These are phyloP conservation scores for Lordiphosa stackelbergi DNA, from an alignment of 1,140 invertebrate species.

Conservation along the genomic window DNA sequence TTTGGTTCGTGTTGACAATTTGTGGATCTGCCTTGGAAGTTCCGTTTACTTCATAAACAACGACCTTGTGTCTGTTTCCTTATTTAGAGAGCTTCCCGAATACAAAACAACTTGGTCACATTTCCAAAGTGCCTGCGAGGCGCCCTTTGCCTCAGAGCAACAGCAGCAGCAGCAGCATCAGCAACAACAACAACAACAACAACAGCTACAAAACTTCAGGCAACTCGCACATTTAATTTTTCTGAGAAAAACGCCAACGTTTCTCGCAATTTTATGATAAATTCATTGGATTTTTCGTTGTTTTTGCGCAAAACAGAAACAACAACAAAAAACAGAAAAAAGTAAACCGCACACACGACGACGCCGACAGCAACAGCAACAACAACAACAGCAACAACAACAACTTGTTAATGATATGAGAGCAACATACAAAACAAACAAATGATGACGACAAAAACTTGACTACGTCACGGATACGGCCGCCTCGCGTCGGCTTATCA, in stretches of 20 bases:
- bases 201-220: constrained; percentile 16
- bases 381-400: constrained; percentile 11
- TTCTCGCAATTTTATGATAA: constrained; percentile 76
- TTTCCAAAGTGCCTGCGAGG: constrained; percentile 39
- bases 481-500: constrained; percentile 14
- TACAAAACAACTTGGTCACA: constrained; percentile 18
- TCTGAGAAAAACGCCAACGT: constrained; percentile 71
- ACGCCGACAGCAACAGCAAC: neutral
- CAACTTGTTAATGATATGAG: constrained; percentile 27
- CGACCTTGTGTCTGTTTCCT: no score
- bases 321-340: constrained; percentile 12
- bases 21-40: no score
- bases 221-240: constrained; percentile 57
- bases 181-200: neutral
- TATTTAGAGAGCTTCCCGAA: no score
- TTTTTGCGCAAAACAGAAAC: constrained; percentile 26
- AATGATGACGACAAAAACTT: constrained; percentile 32
- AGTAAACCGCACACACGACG: constrained; percentile 9
- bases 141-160: constrained; percentile 26
- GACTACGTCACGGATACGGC: neutral
- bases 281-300: constrained; percentile 72
- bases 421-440: constrained; percentile 3
- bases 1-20: no score
- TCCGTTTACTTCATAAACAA: no score
- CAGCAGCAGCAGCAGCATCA: neutral